Percentiles rank a stretch among this genome's conserved stretches.
Conservation (phyloP, 2,888 invertebrate species). For the Drosophila paucipuncta region DNA sequence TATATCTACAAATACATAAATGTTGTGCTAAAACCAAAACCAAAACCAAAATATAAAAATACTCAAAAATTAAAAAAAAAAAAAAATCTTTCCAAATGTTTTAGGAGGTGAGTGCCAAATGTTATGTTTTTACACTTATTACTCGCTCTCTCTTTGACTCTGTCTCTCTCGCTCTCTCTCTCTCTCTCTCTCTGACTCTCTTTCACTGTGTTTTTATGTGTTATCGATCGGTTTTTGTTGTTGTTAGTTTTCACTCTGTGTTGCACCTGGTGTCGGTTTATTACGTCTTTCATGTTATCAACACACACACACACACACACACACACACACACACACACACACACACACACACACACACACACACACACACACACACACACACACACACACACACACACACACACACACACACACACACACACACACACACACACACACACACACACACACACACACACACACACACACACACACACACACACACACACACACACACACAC, state of each 20-base stretch:
- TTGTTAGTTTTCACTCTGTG: slow-evolving; percentile 33
- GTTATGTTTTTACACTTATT: slow-evolving; percentile 53
- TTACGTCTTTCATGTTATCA: slow-evolving; percentile 27
- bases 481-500: slow-evolving; percentile 16
- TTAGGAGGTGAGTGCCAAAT: slow-evolving; percentile 83
- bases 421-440: not conserved
- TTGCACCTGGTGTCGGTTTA: slow-evolving; percentile 72
- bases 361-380: not conserved
- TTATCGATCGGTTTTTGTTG: slow-evolving; percentile 9
- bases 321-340: slow-evolving; percentile 10
- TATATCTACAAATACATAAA: slow-evolving; percentile 67
- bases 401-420: slow-evolving; percentile 4
- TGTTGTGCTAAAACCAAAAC: slow-evolving; percentile 69
- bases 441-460: slow-evolving; percentile 16
- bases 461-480: slow-evolving; percentile 14
- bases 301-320: slow-evolving; percentile 12
- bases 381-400: slow-evolving; percentile 16
- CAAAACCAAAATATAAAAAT: slow-evolving; percentile 41
- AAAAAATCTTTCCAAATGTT: slow-evolving; percentile 62
- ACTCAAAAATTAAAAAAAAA: slow-evolving; percentile 42
- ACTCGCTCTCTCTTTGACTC: slow-evolving; percentile 28
- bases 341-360: slow-evolving; percentile 11
- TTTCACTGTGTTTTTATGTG: not conserved
- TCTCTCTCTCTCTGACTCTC: slow-evolving; percentile 21
- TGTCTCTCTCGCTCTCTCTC: slow-evolving; percentile 33